Evolutionary conservation across 2,888 invertebrate genomes (phyloP), one percentile per base, ranked within the genome.

Genomic region (Eupithecia tripunctaria): DNA sequence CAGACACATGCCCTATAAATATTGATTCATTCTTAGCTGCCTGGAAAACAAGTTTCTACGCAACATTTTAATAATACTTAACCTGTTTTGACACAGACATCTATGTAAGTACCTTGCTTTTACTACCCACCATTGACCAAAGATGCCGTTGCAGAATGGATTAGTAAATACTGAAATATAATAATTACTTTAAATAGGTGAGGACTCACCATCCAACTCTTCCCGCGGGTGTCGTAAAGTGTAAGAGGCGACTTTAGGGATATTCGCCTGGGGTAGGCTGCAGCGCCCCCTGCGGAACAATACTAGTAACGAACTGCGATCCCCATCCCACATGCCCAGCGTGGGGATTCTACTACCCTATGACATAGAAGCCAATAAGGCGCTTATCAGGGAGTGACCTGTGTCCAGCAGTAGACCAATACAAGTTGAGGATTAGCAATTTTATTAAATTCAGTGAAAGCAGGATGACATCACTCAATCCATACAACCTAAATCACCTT

Each of bases 1-100:
- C 62, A 71, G 70, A 76, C 70, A 76, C 70, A 25, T 70, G 15
- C 15, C 62, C 70, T 51, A 70, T 73, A 25, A 67, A 56, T 72
- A 75, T 70, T 65, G 74, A 72, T 38, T 38, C 25, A 21, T 74
- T 63, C 36, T 63, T 32, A 51, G n/a, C 67, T 67, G 47, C 21
- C 59, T 51, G 43, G 18, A 67, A 67, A 70, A 67, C 69, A 38
- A 71, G 68, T 62, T 74, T 68, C 41, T 64, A 66, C 62, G 62
- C 32, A 36, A 36, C 21, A n/a, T 0, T 56, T 12, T 25, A 56
- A 14, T 56, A 56, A 25, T 12, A 56, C 51, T 21, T 36, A 21
- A 21, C 21, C 21, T 21, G 2, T 51, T 51, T n/a, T n/a, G n/a
- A 56, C 25, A 56, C 21, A 25, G 12, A 25, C 10, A 3, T 56